These are phyloP conservation scores for Vireo altiloquus DNA, from an alignment of 2,113 vertebrate genomes.

Conservation along the genomic window DNA sequence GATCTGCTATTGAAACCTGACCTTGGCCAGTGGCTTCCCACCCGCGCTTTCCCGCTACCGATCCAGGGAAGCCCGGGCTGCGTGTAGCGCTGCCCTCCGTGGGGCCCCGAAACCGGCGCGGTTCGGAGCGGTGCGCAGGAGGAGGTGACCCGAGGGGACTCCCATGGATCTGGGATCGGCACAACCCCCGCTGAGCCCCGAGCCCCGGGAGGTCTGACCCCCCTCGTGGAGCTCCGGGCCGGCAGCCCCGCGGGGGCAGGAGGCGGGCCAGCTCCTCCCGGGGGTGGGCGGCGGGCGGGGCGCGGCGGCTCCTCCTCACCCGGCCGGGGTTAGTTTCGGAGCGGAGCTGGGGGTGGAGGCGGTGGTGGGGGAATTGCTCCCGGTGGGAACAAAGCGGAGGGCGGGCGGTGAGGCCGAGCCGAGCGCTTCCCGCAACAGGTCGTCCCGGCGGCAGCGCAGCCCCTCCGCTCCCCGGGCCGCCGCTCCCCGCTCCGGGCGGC, in stretches of 20 bases:
- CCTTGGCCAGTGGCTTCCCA: background rate
- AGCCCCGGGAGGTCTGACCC: background rate
- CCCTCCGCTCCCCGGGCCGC: background rate
- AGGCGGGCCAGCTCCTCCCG: background rate
- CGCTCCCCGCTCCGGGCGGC: background rate
- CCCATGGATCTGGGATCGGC: rapidly evolving
- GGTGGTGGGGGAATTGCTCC: background rate
- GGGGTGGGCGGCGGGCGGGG: background rate
- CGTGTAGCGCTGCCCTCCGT: background rate
- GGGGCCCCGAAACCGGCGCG: background rate
- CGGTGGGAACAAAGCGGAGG: conserved; percentile 12
- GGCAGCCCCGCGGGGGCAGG: background rate
- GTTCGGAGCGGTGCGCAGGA: background rate
- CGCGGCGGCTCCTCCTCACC: background rate
- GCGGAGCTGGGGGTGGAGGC: background rate
- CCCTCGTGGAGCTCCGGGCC: background rate
- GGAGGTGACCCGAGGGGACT: background rate
- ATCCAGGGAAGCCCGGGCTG: background rate
- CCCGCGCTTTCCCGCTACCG: background rate
- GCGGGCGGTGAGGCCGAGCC: background rate
- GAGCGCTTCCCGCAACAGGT: conserved; percentile 32
- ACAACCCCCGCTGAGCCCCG: rapidly evolving
- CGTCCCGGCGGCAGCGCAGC: background rate
- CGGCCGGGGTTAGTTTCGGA: background rate
- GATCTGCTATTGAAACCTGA: background rate